phyloP scores from a whole-genome alignment of 2,113 vertebrate genomes.

The Choloepus hoffmanni region DNA sequence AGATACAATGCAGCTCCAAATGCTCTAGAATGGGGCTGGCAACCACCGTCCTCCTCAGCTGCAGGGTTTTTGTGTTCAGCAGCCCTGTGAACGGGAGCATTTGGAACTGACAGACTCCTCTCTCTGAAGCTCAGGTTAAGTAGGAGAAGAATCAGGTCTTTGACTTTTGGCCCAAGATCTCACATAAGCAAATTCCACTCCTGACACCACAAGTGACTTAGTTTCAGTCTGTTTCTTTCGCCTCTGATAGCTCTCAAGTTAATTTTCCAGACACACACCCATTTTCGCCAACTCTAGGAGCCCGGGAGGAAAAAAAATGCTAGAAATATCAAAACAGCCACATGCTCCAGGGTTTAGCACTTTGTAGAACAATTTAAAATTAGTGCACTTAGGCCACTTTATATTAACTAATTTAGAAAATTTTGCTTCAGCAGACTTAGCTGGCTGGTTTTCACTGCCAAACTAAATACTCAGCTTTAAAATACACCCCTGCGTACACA shows the following conservation, averaged over 20 bases:
- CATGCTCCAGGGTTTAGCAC: not conserved
- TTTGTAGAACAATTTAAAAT: conserved; percentile 69
- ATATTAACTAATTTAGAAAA: conserved; percentile 74
- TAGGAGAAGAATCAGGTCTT: not conserved
- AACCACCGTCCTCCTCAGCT: rapidly evolving
- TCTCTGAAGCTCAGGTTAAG: not conserved
- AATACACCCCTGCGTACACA: conserved; percentile 50
- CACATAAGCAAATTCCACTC: not conserved
- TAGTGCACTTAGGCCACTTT: conserved; percentile 65
- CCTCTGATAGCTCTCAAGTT: conserved; percentile 10
- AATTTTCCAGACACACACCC: conserved; percentile 46
- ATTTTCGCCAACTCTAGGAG: conserved; percentile 46
- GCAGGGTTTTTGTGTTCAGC: not conserved
- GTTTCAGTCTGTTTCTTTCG: not conserved
- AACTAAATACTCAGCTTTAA: conserved; percentile 76
- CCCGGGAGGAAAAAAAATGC: not conserved
- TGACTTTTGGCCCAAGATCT: not conserved
- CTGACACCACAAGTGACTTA: not conserved
- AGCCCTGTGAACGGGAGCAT: rapidly evolving
- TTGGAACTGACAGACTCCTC: not conserved
- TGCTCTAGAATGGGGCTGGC: not conserved
- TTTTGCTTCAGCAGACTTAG: conserved; percentile 62
- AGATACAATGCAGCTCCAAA: rapidly evolving
- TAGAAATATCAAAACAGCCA: conserved; percentile 54
- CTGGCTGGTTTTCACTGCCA: conserved; percentile 66